Conservation (phyloP, 2,888 invertebrate genomes). For the Ctena decussata region DNA sequence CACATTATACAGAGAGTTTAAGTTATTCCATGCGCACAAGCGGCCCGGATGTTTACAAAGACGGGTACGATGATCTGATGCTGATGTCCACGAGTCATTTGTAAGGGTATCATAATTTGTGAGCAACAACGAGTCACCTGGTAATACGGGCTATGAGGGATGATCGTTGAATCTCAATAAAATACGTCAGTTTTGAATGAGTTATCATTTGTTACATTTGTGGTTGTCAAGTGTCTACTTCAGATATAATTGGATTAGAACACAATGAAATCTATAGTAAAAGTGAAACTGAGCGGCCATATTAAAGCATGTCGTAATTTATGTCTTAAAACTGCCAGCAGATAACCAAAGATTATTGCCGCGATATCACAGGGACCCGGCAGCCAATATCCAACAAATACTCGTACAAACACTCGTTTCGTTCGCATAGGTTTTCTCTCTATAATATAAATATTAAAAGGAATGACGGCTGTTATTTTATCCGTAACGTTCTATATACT, state of each 20-base stretch:
- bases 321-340: too few relatives aligned
- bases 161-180: not conserved
- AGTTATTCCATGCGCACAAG: not conserved
- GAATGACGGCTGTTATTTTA: too few relatives aligned
- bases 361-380: too few relatives aligned
- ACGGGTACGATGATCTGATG: not conserved
- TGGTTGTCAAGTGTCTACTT: constrained; percentile 4
- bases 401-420: too few relatives aligned
- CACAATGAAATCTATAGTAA: not conserved
- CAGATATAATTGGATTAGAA: not conserved
- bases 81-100: not conserved
- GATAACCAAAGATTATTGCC: too few relatives aligned
- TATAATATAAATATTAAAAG: too few relatives aligned
- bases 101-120: not conserved
- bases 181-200: not conserved
- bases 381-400: too few relatives aligned
- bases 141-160: not conserved
- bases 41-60: not conserved
- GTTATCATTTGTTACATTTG: constrained; percentile 4
- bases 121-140: not conserved
- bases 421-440: too few relatives aligned
- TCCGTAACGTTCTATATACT: too few relatives aligned
- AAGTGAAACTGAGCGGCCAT: not conserved
- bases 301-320: not conserved
- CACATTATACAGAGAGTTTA: not conserved